Conservation (phyloP, 1,140 invertebrate species). For the Drosophila dunni region DNA sequence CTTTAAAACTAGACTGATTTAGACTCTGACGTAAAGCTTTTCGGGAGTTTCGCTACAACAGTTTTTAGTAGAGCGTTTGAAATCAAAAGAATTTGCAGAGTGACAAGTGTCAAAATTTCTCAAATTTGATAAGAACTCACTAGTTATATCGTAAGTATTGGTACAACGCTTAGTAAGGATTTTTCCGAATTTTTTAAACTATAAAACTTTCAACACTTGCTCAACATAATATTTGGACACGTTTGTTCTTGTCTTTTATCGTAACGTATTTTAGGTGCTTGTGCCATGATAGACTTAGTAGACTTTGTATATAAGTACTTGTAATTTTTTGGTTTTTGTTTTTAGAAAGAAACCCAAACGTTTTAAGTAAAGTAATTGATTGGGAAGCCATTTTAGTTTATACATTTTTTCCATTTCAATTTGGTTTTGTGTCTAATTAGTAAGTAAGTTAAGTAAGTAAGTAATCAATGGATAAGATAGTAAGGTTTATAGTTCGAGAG, state of each 20-base stretch:
- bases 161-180: too few species aligned
- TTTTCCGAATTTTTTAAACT: not conserved
- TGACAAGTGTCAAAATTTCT: constrained; percentile 9
- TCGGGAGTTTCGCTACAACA: constrained; percentile 25
- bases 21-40: constrained; percentile 49
- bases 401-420: constrained; percentile 40
- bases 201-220: constrained; percentile 14
- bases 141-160: too few species aligned
- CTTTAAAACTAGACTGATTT: constrained; percentile 38
- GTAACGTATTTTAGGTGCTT: constrained; percentile 55
- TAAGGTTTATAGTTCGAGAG: constrained; percentile 57
- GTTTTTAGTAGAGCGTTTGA: constrained; percentile 41
- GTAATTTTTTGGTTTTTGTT: constrained; percentile 20
- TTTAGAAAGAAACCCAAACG: constrained; percentile 62
- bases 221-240: constrained; percentile 15
- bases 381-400: constrained; percentile 66
- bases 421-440: constrained; percentile 49
- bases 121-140: not conserved
- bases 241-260: constrained; percentile 15
- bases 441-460: constrained; percentile 56
- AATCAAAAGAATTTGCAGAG: constrained; percentile 32
- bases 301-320: constrained; percentile 37
- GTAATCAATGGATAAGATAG: constrained; percentile 64
- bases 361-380: constrained; percentile 71
- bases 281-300: constrained; percentile 59